Evolutionary conservation across 2,888 invertebrate genomes (phyloP).

Genomic region (Erebia epiphron): DNA sequence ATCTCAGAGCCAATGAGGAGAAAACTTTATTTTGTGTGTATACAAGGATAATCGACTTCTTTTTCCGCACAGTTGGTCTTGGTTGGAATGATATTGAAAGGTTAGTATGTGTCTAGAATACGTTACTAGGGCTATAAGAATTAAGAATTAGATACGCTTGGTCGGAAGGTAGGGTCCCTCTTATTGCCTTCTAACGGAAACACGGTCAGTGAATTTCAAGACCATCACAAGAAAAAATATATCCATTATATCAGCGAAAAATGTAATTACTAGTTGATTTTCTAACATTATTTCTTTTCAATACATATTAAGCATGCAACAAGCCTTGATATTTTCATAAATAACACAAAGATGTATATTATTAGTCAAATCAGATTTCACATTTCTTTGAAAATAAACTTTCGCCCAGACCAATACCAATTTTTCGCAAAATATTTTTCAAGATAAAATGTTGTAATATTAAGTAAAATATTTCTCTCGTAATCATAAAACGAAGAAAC

Average conservation of each 20-base stretch:
- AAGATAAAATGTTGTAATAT: background rate
- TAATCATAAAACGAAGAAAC: constrained; percentile 34
- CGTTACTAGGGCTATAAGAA: constrained; percentile 51
- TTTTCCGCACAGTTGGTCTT: constrained; percentile 61
- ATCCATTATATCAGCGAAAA: background rate
- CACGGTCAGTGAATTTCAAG: constrained; percentile 16
- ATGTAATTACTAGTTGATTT: background rate
- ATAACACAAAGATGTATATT: too few relatives aligned
- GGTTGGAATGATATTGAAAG: constrained; percentile 65
- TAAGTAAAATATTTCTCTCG: constrained; percentile 28
- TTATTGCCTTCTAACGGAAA: constrained; percentile 23
- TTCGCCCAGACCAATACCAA: background rate
- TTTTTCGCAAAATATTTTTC: background rate
- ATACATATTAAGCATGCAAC: background rate
- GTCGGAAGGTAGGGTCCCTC: constrained; percentile 12
- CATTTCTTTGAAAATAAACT: background rate
- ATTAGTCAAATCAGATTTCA: background rate
- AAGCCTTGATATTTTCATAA: too few relatives aligned
- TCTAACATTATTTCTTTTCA: background rate
- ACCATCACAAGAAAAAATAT: background rate
- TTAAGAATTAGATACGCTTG: constrained; percentile 14
- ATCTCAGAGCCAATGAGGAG: constrained; percentile 72
- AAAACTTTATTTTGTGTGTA: constrained; percentile 79
- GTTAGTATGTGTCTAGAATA: constrained; percentile 68
- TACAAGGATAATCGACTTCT: constrained; percentile 72